Percentiles rank a stretch among this genome's conserved stretches.
Evolutionary conservation across 2,888 invertebrate species (phyloP).

Genomic region (Gonocerus acuteangulatus): DNA sequence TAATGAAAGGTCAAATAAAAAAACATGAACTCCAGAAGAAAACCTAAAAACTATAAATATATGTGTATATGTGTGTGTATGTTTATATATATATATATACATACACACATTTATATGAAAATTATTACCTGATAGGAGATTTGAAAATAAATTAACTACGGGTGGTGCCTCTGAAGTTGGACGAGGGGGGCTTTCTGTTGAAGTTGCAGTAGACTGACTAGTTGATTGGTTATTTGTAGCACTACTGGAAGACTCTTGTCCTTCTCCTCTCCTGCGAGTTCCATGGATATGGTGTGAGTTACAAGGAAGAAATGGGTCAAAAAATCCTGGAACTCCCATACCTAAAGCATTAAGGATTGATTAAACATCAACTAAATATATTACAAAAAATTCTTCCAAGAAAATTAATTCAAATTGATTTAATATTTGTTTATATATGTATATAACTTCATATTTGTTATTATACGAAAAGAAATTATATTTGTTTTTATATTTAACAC

Average conservation of each 20-base stretch:
- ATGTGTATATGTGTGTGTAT: too few species aligned
- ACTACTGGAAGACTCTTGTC: constrained; percentile 5
- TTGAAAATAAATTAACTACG: constrained; percentile 17
- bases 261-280: constrained; percentile 30
- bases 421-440: too few species aligned
- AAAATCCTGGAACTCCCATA: constrained; percentile 41
- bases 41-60: too few species aligned
- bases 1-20: too few species aligned
- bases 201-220: neutral
- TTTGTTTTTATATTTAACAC: too few species aligned
- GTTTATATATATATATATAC: too few species aligned
- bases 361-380: neutral
- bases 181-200: constrained; percentile 14
- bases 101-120: too few species aligned
- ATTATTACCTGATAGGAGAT: constrained; percentile 20
- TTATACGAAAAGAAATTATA: too few species aligned
- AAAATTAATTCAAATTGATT: neutral
- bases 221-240: neutral
- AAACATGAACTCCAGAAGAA: too few species aligned
- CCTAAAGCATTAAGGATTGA: constrained; percentile 25
- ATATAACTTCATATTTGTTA: too few species aligned
- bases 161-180: constrained; percentile 20
- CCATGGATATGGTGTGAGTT: constrained; percentile 59
- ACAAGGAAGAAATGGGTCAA: constrained; percentile 63
- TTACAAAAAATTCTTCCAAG: neutral